Base-by-base conservation (phyloP, 1,140 invertebrate species). In the Lysiphlebus fabarum region DNA sequence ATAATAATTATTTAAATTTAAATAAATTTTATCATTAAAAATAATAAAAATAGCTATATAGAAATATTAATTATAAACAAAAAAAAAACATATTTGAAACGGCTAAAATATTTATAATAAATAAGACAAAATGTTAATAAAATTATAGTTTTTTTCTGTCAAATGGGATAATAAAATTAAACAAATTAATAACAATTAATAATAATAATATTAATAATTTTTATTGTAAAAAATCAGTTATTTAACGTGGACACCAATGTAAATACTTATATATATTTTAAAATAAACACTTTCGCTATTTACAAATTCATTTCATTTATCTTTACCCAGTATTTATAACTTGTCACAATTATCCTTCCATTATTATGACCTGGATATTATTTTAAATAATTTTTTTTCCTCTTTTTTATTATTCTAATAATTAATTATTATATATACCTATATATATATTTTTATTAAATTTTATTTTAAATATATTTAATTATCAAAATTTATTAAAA, bases 281-380 rank as follows among this genome's bases (percentile, higher is more conserved):
- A 72, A 78, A 79, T 77, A 77, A 79, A 79, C 73, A 77, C 70
- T 36, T 77, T 72, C 70, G 71, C 74, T 77, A 70, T 77, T 78
- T 66, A 76, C 68, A 74, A 77, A 67, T 40, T 70, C 76, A 77
- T 75, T 77, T 77, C 74, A 77, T 79, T 78, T 77, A 65, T 69
- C 68, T 71, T 62, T 61, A 68, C 64, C 62, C 59, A 47, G 43
- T 62, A 51, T 12, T 54, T 64, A 42, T 43, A 58, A 57, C 44
- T 26, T 49, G 40, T 50, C 48, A 47, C 49, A 41, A 42, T 34
- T 34, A 61, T 34, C 44, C 59, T 54, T 43, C 51, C 47, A 61
- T 55, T 10, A 48, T 26, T 41, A 9, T 51, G 4, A 6, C 14
- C 10, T 14, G 4, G 12, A 45, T 3, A 45, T 8, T 17, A 49